Evolutionary conservation across 2,888 invertebrate genomes (phyloP), one percentile per base, ranked within the genome.

Genomic region (Macrosoma leucophasiata): DNA sequence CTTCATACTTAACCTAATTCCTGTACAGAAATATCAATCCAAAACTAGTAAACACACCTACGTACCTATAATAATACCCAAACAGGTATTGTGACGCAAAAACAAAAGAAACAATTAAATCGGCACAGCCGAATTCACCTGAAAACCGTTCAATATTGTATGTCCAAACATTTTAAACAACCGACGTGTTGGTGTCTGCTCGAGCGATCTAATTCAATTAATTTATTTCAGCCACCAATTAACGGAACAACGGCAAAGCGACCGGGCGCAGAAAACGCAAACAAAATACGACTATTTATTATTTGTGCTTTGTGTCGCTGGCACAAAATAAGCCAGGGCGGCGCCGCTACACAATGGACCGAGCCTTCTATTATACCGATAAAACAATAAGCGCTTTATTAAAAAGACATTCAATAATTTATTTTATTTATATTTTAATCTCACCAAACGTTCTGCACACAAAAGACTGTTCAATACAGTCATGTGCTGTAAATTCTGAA

Each of bases 401-500:
- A 82, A 82, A 81, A 81, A 82, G 82, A 82, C 78, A 78, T 82
- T 81, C 76, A 74, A 74, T 74, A 74, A 79, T 78, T 78, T 79
- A 81, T 82, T 76, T 81, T 72, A 79, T 79, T 78, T 71, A 69
- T 72, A 74, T 75, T 77, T 78, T 78, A 76, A 81, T 81, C 61
- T 60, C 71, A 69, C 59, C 57, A 55, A 58, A 60, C 58, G 33
- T 55, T 48, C 34, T 52, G 39, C 52, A 61, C 68, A 76, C 72
- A 77, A 81, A 74, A 67, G 66, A n/a, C n/a, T 62, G 66, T 55
- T 76, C 65, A 62, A 71, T 62, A 65, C 66, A 68, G 50, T 43
- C 43, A 37, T 47, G 43, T 45, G n/a, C n/a, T n/a, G n/a, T n/a
- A n/a, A n/a, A n/a, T n/a, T n/a, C n/a, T n/a, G n/a, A 50, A 52